Conservation (phyloP, 2,797 vertebrate species). For the Sus cebifrons region DNA sequence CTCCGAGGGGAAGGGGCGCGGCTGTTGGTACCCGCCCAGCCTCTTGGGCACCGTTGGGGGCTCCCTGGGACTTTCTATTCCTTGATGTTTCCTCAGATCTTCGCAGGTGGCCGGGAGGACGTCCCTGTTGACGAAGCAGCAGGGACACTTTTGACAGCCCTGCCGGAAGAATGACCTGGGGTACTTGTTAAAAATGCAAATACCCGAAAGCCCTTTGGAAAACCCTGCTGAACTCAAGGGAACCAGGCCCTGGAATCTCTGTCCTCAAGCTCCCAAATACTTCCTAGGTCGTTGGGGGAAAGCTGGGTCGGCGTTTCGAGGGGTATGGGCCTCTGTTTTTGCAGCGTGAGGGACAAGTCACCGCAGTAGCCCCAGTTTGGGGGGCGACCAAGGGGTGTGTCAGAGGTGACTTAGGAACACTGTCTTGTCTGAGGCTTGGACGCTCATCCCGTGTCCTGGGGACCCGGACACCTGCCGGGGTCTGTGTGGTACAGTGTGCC, state of each 20-base stretch:
- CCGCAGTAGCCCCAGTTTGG: background rate
- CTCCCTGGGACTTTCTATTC: too few relatives aligned
- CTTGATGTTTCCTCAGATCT: background rate
- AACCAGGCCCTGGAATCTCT: background rate
- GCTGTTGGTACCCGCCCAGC: too few relatives aligned
- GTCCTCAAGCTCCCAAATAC: background rate
- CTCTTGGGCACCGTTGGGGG: background rate
- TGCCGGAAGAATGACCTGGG: too few relatives aligned
- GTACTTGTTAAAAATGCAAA: background rate
- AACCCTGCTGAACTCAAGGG: background rate
- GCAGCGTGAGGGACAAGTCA: background rate
- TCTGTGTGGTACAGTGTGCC: background rate
- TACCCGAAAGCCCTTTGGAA: background rate
- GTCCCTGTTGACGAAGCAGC: too few relatives aligned
- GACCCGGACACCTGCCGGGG: background rate
- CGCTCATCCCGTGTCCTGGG: background rate
- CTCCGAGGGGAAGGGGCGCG: background rate
- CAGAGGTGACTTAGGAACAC: background rate
- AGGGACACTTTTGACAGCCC: background rate
- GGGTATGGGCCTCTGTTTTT: rapidly evolving
- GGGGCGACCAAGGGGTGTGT: background rate
- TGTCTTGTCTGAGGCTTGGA: background rate
- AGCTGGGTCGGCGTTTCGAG: background rate
- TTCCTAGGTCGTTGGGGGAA: background rate
- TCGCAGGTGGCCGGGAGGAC: background rate